These are phyloP conservation scores for Ephydatia muelleri DNA, from an alignment of 37 sponge, comb jelly and placozoan species.

Conservation along the genomic window DNA sequence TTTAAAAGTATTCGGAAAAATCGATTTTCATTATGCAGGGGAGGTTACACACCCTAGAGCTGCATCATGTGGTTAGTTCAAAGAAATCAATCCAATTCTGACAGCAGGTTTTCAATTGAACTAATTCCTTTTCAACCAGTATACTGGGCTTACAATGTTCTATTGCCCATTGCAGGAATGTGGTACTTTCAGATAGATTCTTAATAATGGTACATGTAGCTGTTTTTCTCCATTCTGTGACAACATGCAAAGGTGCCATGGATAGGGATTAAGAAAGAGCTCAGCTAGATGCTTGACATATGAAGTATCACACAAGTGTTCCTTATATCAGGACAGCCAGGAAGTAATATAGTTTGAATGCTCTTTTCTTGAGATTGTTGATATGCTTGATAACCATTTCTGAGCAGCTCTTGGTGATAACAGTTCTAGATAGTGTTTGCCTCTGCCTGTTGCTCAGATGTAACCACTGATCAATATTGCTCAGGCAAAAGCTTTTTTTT, in stretches of 20 bases:
- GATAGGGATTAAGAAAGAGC: background rate
- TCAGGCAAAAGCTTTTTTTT: background rate
- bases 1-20: no score
- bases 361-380: background rate
- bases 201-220: background rate
- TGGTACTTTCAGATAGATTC: background rate
- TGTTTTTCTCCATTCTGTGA: background rate
- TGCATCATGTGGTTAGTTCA: background rate
- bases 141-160: background rate
- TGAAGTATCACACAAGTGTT: background rate
- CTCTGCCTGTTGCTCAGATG: background rate
- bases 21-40: no score
- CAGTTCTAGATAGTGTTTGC: background rate
- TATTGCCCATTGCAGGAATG: background rate
- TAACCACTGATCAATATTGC: background rate
- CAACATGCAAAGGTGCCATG: background rate
- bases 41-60: no score
- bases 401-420: background rate
- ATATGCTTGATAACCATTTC: background rate
- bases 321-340: background rate
- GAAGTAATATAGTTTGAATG: background rate
- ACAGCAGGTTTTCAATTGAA: background rate
- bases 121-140: background rate
- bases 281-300: background rate
- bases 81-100: background rate